phyloP scores from a whole-genome alignment of 2,797 vertebrate genomes.

The Alosa sapidissima region DNA sequence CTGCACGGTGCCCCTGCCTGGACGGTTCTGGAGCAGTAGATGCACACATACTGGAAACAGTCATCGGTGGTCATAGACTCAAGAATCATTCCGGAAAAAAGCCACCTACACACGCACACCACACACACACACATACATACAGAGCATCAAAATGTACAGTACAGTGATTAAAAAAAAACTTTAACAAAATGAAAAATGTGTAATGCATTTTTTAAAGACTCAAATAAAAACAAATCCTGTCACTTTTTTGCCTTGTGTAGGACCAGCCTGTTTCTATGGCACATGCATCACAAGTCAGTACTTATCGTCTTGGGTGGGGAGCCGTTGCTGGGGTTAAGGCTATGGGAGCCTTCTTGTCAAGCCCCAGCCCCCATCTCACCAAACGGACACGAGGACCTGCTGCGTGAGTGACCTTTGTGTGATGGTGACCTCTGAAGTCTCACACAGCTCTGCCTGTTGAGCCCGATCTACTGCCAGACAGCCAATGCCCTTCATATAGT shows the following conservation, averaged over 20 bases:
- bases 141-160: slow-evolving; percentile 51
- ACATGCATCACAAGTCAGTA: slow-evolving; percentile 46
- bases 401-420: neutral
- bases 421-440: neutral
- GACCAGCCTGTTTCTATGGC: slow-evolving; percentile 58
- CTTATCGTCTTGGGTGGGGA: slow-evolving; percentile 49
- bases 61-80: neutral
- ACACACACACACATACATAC: slow-evolving; percentile 35
- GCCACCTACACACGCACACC: slow-evolving; percentile 10
- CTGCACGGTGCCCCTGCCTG: slow-evolving; percentile 43
- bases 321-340: slow-evolving; percentile 45
- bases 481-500: slow-evolving; percentile 44
- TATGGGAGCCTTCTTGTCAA: neutral
- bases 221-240: slow-evolving; percentile 25
- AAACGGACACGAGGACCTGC: slow-evolving; percentile 19
- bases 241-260: slow-evolving; percentile 44
- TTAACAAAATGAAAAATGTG: slow-evolving; percentile 1
- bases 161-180: slow-evolving; percentile 46
- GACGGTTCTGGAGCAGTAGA: slow-evolving; percentile 37
- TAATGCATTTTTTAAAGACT: neutral
- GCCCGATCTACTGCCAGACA: slow-evolving; percentile 47
- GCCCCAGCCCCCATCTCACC: slow-evolving; percentile 23
- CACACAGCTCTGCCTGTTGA: slow-evolving; percentile 36
- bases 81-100: slow-evolving; percentile 26
- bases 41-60: slow-evolving; percentile 6